Evolutionary conservation across 1,140 invertebrate genomes (phyloP).

Genomic region (Drosophila azteca): DNA sequence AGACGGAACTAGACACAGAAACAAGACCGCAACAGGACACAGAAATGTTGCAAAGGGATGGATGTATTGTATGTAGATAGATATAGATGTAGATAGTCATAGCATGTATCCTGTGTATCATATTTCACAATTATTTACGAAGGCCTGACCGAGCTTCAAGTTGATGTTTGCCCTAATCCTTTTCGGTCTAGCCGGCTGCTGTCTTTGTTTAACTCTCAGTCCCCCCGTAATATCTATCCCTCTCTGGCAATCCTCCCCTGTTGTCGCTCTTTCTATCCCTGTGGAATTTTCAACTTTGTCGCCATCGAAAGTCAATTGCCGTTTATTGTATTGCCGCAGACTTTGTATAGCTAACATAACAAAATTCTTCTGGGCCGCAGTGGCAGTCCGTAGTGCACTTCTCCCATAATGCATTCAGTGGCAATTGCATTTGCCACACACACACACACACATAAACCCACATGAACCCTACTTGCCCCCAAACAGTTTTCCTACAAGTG

Average conservation of each 20-base stretch:
- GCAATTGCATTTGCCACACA: slow-evolving; percentile 12
- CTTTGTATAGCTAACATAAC: slow-evolving; percentile 83
- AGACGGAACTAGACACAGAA: neutral
- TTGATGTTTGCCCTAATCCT: slow-evolving; percentile 53
- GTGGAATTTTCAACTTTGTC: slow-evolving; percentile 45
- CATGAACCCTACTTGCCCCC: neutral
- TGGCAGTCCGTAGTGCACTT: slow-evolving; percentile 25
- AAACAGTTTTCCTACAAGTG: slow-evolving; percentile 45
- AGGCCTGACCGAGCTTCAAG: slow-evolving; percentile 29
- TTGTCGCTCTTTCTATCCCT: neutral
- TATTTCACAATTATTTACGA: slow-evolving; percentile 71
- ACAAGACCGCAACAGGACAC: neutral
- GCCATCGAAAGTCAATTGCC: slow-evolving; percentile 69
- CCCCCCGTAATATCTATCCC: neutral
- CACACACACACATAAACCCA: slow-evolving; percentile 4
- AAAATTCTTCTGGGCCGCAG: slow-evolving; percentile 45
- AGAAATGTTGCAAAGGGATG: slow-evolving; percentile 1
- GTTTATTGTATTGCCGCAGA: slow-evolving; percentile 77
- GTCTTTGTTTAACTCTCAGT: slow-evolving; percentile 39
- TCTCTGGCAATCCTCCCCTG: slow-evolving; percentile 5
- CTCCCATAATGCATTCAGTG: slow-evolving; percentile 47
- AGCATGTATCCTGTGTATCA: slow-evolving; percentile 32
- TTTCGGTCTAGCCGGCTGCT: slow-evolving; percentile 17
- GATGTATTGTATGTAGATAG: no score
- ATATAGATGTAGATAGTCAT: neutral